phyloP scores from a whole-genome alignment of 1,140 invertebrate genomes.

The Calephelis virginiensis region DNA sequence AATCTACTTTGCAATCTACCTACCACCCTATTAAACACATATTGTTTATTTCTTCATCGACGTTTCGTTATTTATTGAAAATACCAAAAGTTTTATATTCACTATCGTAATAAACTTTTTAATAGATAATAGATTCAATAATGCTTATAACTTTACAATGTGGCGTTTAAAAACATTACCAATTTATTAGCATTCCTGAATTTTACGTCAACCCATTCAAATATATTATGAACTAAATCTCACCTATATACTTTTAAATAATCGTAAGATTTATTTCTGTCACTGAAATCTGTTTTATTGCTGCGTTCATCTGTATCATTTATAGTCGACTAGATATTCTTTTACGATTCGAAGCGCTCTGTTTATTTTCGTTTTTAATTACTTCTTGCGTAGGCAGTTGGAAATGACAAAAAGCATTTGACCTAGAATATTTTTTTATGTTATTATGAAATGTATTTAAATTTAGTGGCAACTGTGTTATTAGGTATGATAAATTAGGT shows the following conservation, averaged over 20 bases:
- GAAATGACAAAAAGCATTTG: conserved; percentile 68
- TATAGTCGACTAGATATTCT: conserved; percentile 74
- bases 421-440: conserved; percentile 58
- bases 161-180: conserved; percentile 50
- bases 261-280: conserved; percentile 74
- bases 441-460: conserved; percentile 44
- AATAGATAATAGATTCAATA: conserved; percentile 37
- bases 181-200: conserved; percentile 56
- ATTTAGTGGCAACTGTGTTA: conserved; percentile 32
- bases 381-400: conserved; percentile 67
- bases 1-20: conserved; percentile 35
- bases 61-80: conserved; percentile 34
- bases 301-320: conserved; percentile 74
- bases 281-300: conserved; percentile 75
- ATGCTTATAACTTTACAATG: conserved; percentile 47
- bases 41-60: conserved; percentile 39
- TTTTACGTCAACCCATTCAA: conserved; percentile 41
- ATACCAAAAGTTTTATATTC: conserved; percentile 54
- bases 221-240: conserved; percentile 51
- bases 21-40: conserved; percentile 34
- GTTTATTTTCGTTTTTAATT: conserved; percentile 79
- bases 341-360: conserved; percentile 74
- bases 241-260: conserved; percentile 66
- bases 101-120: conserved; percentile 27
- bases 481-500: conserved; percentile 32